phyloP scores from a whole-genome alignment of 2,888 invertebrate genomes.

The Metopia argyrocephala region DNA sequence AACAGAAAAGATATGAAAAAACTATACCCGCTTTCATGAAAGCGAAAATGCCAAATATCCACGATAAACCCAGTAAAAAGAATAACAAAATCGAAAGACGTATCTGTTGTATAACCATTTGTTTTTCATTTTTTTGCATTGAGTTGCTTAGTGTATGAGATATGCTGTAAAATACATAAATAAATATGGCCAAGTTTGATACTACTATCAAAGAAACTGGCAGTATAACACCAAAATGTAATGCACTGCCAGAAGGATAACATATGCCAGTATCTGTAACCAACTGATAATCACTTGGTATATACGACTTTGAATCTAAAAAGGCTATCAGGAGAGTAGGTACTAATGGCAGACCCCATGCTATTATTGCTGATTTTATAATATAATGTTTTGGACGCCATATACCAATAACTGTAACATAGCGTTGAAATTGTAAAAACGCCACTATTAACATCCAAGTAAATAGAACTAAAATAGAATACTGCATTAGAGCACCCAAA shows the following conservation, averaged over 20 bases:
- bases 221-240: constrained; percentile 80
- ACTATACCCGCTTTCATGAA: constrained; percentile 79
- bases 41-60: constrained; percentile 82
- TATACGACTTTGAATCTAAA: constrained; percentile 79
- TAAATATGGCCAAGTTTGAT: constrained; percentile 80
- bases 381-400: constrained; percentile 82
- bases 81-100: constrained; percentile 81
- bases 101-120: constrained; percentile 79
- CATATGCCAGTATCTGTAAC: constrained; percentile 78
- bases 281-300: constrained; percentile 70
- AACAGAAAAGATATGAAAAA: constrained; percentile 83
- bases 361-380: constrained; percentile 82
- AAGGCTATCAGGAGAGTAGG: constrained; percentile 80
- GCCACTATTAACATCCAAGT: constrained; percentile 87
- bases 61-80: constrained; percentile 82
- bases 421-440: constrained; percentile 83
- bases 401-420: constrained; percentile 83
- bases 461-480: constrained; percentile 84
- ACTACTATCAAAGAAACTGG: constrained; percentile 80
- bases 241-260: constrained; percentile 80
- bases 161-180: constrained; percentile 79
- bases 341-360: constrained; percentile 83
- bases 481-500: constrained; percentile 83
- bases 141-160: constrained; percentile 75
- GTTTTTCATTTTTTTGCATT: constrained; percentile 73